phyloP scores from a whole-genome alignment of 2,113 vertebrate species.

The Phodopus roborovskii region DNA sequence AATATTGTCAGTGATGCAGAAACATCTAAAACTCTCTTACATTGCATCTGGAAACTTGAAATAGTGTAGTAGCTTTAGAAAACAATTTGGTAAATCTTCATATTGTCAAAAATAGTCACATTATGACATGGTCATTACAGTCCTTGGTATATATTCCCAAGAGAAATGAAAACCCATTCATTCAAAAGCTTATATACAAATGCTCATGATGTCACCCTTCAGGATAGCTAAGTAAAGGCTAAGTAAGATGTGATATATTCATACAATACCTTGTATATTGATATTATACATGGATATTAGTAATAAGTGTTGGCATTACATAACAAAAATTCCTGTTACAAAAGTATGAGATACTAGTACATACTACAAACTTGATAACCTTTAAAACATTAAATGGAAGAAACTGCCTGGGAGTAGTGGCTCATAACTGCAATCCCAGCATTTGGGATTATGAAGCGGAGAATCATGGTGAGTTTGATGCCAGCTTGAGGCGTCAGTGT shows the following conservation, averaged over 20 bases:
- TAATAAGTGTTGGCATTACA: neutral
- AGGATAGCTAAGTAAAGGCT: neutral
- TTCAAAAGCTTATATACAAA: neutral
- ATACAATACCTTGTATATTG: neutral
- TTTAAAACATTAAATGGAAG: neutral
- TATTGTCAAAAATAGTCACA: neutral
- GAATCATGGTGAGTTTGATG: neutral
- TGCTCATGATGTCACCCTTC: neutral
- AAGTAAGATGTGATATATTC: neutral
- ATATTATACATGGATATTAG: neutral
- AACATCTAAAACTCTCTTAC: neutral
- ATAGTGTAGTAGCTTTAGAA: neutral
- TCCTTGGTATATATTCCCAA: neutral
- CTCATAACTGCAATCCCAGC: neutral
- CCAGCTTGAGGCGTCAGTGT: neutral
- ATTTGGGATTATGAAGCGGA: neutral
- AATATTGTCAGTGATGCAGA: neutral
- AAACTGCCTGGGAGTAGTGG: neutral
- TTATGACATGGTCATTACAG: neutral
- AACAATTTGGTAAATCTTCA: neutral
- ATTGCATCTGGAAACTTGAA: neutral
- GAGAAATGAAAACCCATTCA: neutral
- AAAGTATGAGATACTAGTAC: neutral
- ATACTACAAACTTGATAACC: neutral
- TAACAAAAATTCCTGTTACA: neutral